Conservation (phyloP, 2,888 invertebrate species). For the Macropis europaea region DNA sequence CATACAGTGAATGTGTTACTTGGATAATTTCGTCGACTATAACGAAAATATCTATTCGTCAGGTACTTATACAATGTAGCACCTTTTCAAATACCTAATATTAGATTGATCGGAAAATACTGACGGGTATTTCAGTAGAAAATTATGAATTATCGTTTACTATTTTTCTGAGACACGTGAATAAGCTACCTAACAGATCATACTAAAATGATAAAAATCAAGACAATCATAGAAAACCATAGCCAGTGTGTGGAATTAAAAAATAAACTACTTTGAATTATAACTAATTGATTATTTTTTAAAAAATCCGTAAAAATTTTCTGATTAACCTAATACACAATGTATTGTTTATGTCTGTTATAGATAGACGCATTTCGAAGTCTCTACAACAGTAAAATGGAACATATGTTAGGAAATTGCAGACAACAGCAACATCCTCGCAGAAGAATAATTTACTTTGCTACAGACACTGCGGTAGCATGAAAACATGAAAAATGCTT, state of each 20-base stretch:
- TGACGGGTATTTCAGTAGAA: too few relatives aligned
- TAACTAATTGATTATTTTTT: neutral
- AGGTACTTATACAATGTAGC: too few relatives aligned
- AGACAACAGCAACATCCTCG: slow-evolving; percentile 80
- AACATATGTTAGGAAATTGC: slow-evolving; percentile 81
- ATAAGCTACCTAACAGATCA: too few relatives aligned
- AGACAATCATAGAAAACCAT: too few relatives aligned
- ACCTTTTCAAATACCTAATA: too few relatives aligned
- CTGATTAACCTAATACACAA: neutral
- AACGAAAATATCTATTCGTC: slow-evolving; percentile 65
- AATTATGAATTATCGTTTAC: too few relatives aligned
- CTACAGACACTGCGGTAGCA: slow-evolving; percentile 31
- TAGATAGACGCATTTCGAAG: slow-evolving; percentile 83
- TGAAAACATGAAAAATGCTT: neutral
- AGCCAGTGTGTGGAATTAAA: too few relatives aligned
- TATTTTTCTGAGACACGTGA: too few relatives aligned
- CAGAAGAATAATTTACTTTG: slow-evolving; percentile 81
- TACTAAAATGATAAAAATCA: too few relatives aligned
- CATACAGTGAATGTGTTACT: slow-evolving; percentile 68
- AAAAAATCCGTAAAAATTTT: neutral
- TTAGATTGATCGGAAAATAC: too few relatives aligned
- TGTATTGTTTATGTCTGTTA: slow-evolving; percentile 7
- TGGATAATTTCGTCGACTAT: slow-evolving; percentile 69
- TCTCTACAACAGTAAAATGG: slow-evolving; percentile 79
- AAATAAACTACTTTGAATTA: too few relatives aligned